Base-by-base conservation (phyloP, 2,113 vertebrate genomes). In the Manacus vitellinus region DNA sequence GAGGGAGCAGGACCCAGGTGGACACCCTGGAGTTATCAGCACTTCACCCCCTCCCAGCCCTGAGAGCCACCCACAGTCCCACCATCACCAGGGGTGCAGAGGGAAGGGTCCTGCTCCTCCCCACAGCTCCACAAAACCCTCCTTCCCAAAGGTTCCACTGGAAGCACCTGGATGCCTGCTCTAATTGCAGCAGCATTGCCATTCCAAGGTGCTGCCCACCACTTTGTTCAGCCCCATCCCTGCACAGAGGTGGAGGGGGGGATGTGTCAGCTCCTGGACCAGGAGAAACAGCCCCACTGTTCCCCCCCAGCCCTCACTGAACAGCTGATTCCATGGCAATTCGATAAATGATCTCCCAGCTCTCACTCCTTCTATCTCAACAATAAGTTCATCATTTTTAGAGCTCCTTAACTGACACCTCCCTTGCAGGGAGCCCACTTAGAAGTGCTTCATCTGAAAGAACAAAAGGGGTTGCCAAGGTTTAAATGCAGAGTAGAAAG, bases 391-490 rank as follows among this genome's bases (percentile, higher is more conserved):
- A 17, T n/a, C 25, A 2, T 8, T 47, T 41, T 54, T 20, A 54
- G 16, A 75, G 71, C 75, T 90, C 65, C 82, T 92, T 77, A 95
- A 95, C 25, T 95, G 91, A 97, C 95, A 97, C 28, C 73, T 93
- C 43, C 25, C 75, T n/a, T 88, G 92, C 94, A 95, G 72, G 18
- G 28, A 95, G 77, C 85, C 85, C 92, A 70, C 85, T 47, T 63
- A 24, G 25, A 58, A 85, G 65, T 19, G 78, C 75, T 95, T 84
- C 49, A 91, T 93, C 89, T 86, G 35, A 39, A 91, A 88, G 75
- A 93, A 92, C 59, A 75, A 86, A 95, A 96, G 14, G 59, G 94
- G 86, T 7, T 96, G 70, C 78, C 78, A 59, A 3, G 6, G 4
- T 63, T 82, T 46, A 84, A 86, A 84, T 9, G 22, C 5, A 68